These are phyloP conservation scores for Bucco capensis DNA, from an alignment of 2,113 vertebrate species.

Conservation along the genomic window DNA sequence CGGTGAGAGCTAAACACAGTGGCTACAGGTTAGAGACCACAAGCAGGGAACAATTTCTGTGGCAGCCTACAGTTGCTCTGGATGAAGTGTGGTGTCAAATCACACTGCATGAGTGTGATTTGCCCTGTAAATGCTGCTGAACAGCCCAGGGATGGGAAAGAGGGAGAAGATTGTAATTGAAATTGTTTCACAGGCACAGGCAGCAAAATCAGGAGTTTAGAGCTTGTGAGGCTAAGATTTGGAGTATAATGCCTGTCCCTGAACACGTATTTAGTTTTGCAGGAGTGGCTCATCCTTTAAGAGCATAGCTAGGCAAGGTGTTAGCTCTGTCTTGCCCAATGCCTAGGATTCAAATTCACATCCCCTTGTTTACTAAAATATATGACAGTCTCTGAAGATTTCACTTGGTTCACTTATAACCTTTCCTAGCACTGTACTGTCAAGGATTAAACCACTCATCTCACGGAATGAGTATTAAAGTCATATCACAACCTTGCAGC, in stretches of 20 bases:
- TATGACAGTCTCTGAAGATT: background rate
- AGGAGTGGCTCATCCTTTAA: constrained; percentile 20
- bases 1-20: background rate
- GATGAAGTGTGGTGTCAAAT: background rate
- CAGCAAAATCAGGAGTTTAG: background rate
- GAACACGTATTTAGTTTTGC: background rate
- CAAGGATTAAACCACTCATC: background rate
- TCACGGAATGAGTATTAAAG: background rate
- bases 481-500: background rate
- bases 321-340: background rate
- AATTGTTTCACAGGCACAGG: background rate
- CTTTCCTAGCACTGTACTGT: background rate
- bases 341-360: background rate
- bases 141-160: background rate
- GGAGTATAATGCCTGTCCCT: background rate
- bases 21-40: background rate
- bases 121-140: background rate
- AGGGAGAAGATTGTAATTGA: background rate
- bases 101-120: fast-evolving
- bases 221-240: background rate
- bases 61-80: background rate
- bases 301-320: background rate
- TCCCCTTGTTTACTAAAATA: background rate
- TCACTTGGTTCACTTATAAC: background rate
- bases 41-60: background rate